Evolutionary conservation across 1,140 invertebrate genomes (phyloP).

Genomic region (Ganaspis sp.): DNA sequence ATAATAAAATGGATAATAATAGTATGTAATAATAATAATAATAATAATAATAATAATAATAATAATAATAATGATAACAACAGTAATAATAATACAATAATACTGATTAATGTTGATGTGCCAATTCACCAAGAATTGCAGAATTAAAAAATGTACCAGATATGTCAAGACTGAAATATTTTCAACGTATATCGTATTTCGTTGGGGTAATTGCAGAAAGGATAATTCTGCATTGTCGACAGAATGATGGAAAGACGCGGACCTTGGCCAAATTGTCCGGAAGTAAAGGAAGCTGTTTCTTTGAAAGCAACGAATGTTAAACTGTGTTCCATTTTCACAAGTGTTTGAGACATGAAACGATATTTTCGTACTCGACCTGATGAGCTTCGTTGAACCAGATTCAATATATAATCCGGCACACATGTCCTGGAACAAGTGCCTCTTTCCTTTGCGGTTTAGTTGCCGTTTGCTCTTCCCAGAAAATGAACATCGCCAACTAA

Average conservation of each 20-base stretch:
- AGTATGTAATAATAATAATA: too few species aligned
- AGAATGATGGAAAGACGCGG: not conserved
- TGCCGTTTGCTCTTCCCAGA: not conserved
- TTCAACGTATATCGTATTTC: too few species aligned
- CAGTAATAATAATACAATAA: too few species aligned
- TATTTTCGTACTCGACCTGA: conserved; percentile 27
- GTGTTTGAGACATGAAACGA: not conserved
- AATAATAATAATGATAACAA: too few species aligned
- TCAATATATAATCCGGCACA: conserved; percentile 22
- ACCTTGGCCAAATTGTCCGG: conserved; percentile 11
- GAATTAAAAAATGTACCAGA: too few species aligned
- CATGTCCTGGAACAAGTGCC: conserved; percentile 1
- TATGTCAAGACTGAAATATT: too few species aligned
- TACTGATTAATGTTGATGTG: too few species aligned
- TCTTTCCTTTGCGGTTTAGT: not conserved
- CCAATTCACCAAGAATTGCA: too few species aligned
- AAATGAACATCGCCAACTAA: not conserved
- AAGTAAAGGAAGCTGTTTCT: not conserved
- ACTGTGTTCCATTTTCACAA: not conserved
- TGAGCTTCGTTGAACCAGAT: conserved; percentile 26
- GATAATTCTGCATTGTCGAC: not conserved
- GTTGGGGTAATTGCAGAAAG: not conserved
- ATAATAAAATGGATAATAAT: too few species aligned
- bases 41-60: too few species aligned
- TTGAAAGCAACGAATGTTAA: not conserved